Base-by-base conservation (phyloP, 2,113 vertebrate species). In the Paradoxurus hermaphroditus region DNA sequence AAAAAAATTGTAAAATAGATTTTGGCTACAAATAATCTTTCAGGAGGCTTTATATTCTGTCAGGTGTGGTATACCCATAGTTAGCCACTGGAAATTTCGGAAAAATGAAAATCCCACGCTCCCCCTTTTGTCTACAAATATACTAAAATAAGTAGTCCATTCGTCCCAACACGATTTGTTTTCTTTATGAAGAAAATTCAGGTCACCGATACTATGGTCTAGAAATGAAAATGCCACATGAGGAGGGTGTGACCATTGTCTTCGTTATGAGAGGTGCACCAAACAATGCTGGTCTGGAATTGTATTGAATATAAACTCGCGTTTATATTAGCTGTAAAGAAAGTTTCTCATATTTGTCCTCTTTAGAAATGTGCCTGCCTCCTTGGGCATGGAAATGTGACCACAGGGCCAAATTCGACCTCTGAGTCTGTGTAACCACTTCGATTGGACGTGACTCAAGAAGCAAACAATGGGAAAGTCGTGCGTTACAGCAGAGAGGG, bases 251-350 rank as follows among this genome's bases (percentile, higher is more conserved):
- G 56, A 1, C 49, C 8, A 4, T 27, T 68, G 25, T 16, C 36
- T 77, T 65, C 89, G 86, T 82, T 81, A 53, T 41, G 39, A 96
- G 67, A 86, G 13, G 34, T 39, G 31, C 29, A 34, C 25, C 56
- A 90, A 77, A 72, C 44, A 13, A 34, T 51, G 46, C 27, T 46
- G 44, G 31, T 73, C 67, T 86, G 85, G 85, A 78, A 88, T 72
- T 68, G 89, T 88, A 78, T 65, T 78, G 68, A 79, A 23, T 77
- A 65, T 53, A 65, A 97, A 86, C 67, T 31, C 46, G 11, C 13
- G 39, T 68, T 88, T 97, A 96, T 95, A 90, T 88, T 72, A 86
- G 81, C 84, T 77, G 12, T 72, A 63, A 90, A 67, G 94, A 94
- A 90, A 88, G 79, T 94, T 91, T 92, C 81, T 89, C 39, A 63